Conservation (phyloP, 2,113 vertebrate species). For the Balaeniceps rex region DNA sequence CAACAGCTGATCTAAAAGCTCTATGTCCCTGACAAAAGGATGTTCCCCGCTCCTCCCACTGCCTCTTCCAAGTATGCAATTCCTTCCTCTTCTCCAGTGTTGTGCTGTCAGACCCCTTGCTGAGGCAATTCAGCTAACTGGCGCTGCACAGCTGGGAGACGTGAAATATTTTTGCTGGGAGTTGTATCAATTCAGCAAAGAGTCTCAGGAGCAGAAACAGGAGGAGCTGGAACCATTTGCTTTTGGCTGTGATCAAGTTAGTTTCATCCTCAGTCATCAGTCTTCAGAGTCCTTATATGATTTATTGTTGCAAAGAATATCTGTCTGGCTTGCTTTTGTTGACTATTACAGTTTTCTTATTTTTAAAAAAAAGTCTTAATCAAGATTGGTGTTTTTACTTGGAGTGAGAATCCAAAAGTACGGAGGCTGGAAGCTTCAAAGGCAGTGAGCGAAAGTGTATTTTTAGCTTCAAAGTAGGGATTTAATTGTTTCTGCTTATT, state of each 20-base stretch:
- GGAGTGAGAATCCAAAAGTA: background rate
- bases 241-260: background rate
- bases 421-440: background rate
- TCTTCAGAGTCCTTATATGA: background rate
- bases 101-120: background rate
- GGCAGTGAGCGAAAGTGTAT: background rate
- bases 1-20: background rate
- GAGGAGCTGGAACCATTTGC: background rate
- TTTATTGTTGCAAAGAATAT: background rate
- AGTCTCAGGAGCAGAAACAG: background rate
- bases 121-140: background rate
- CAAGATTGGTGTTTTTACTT: background rate
- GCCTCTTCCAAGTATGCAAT: background rate
- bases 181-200: background rate
- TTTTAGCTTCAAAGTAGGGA: background rate
- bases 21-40: background rate
- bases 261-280: background rate
- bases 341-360: background rate
- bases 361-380: background rate
- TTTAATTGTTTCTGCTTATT: background rate
- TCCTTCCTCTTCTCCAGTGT: background rate
- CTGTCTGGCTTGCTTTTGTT: background rate
- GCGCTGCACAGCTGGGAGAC: background rate
- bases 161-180: background rate
- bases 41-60: background rate